These are phyloP conservation scores for Schizothorax lantsangensis DNA, from an alignment of 2,797 vertebrate genomes.

Conservation along the genomic window DNA sequence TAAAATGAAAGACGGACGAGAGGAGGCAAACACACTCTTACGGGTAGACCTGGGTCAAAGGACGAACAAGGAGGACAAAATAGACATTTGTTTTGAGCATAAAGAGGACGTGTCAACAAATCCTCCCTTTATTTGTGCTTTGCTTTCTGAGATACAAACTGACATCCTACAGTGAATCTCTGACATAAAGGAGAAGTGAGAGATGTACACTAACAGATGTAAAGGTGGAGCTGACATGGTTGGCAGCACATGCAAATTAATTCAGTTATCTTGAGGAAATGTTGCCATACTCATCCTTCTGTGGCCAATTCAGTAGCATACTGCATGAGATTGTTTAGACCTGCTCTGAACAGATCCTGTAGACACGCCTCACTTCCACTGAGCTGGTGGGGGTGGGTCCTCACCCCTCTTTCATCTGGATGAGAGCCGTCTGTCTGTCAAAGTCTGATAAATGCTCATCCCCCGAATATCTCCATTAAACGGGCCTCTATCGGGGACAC, in stretches of 20 bases:
- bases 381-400: slow-evolving; percentile 29
- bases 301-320: slow-evolving; percentile 47
- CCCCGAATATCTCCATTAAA: slow-evolving; percentile 84
- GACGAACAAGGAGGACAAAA: slow-evolving; percentile 36
- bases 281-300: slow-evolving; percentile 29
- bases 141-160: not conserved
- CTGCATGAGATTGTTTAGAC: slow-evolving; percentile 44
- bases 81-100: slow-evolving; percentile 16
- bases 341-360: slow-evolving; percentile 54
- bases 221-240: slow-evolving; percentile 28
- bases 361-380: slow-evolving; percentile 58
- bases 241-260: slow-evolving; percentile 39
- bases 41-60: slow-evolving; percentile 45
- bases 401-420: slow-evolving; percentile 47
- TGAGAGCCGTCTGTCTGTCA: slow-evolving; percentile 71
- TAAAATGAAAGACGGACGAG: slow-evolving; percentile 41
- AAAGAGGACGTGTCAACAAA: slow-evolving; percentile 24
- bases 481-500: slow-evolving; percentile 74
- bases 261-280: slow-evolving; percentile 48
- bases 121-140: not conserved
- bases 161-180: not conserved
- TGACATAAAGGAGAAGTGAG: slow-evolving; percentile 43
- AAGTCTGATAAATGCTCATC: slow-evolving; percentile 81
- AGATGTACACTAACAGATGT: slow-evolving; percentile 38
- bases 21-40: slow-evolving; percentile 18